These are phyloP conservation scores for Mesorhabditis spiculigera DNA, from an alignment of 2,888 invertebrate genomes.

Conservation along the genomic window DNA sequence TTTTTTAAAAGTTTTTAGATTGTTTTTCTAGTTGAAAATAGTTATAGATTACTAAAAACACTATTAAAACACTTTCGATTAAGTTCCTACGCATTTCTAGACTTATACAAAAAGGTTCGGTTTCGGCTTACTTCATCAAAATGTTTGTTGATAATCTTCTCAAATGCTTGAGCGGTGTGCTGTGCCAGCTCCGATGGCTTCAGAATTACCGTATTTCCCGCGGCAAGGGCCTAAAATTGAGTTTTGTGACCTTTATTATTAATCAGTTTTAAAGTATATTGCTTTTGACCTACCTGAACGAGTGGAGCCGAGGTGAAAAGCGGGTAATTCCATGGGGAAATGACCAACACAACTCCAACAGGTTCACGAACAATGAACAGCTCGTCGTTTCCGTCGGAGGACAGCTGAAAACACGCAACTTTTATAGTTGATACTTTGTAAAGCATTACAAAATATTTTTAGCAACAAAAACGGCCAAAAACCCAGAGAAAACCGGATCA, in stretches of 20 bases:
- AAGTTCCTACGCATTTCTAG: too few species aligned
- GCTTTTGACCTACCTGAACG: background rate
- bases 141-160: slow-evolving; percentile 78
- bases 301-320: background rate
- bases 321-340: background rate
- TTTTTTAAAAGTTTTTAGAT: too few species aligned
- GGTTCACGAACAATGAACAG: background rate
- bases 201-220: slow-evolving; percentile 74
- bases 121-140: slow-evolving; percentile 60
- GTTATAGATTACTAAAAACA: too few species aligned
- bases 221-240: background rate
- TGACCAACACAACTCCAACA: background rate
- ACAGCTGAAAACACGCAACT: background rate
- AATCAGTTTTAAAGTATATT: background rate
- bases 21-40: too few species aligned
- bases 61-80: too few species aligned
- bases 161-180: slow-evolving; percentile 73
- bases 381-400: background rate
- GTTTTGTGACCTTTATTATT: background rate
- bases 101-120: background rate
- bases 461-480: too few species aligned
- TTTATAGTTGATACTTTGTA: too few species aligned
- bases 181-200: slow-evolving; percentile 87
- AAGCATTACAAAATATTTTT: too few species aligned
- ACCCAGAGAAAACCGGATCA: too few species aligned